phyloP scores from a whole-genome alignment of 2,113 vertebrate species.

The Heterotis niloticus region DNA sequence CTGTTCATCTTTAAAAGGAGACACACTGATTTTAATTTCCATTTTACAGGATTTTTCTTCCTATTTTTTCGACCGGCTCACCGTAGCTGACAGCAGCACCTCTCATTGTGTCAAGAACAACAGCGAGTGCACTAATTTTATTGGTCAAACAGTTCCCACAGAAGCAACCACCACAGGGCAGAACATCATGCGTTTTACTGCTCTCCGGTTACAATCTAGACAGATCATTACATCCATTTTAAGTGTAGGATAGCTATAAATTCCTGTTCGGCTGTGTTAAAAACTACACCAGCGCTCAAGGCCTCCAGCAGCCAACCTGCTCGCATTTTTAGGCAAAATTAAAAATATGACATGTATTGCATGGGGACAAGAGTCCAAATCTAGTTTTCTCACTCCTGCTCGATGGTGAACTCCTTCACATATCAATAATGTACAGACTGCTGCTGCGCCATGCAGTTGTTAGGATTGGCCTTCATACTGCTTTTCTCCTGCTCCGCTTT shows the following conservation, averaged over 20 bases:
- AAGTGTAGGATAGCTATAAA: background rate
- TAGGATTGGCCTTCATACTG: background rate
- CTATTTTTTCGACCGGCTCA: background rate
- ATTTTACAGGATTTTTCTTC: background rate
- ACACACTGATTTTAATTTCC: background rate
- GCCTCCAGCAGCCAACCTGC: background rate
- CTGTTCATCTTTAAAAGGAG: constrained; percentile 2
- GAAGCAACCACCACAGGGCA: background rate
- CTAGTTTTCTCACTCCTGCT: background rate
- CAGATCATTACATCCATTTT: too few species aligned
- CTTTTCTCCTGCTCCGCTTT: constrained; percentile 10
- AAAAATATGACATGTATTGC: background rate
- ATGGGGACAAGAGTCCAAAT: background rate
- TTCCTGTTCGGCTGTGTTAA: constrained; percentile 11
- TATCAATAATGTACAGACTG: constrained; percentile 15
- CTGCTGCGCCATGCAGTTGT: constrained; percentile 15
- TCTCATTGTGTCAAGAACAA: constrained; percentile 9
- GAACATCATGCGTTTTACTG: constrained; percentile 7
- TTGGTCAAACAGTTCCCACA: background rate
- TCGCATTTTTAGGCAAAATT: background rate
- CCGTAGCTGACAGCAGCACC: background rate
- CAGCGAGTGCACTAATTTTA: background rate
- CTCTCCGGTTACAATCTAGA: background rate
- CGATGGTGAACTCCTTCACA: background rate
- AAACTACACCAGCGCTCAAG: constrained; percentile 4